Evolutionary conservation across 2,113 vertebrate species (phyloP), one percentile per base, ranked within the genome.

Genomic region (Numenius arquata): DNA sequence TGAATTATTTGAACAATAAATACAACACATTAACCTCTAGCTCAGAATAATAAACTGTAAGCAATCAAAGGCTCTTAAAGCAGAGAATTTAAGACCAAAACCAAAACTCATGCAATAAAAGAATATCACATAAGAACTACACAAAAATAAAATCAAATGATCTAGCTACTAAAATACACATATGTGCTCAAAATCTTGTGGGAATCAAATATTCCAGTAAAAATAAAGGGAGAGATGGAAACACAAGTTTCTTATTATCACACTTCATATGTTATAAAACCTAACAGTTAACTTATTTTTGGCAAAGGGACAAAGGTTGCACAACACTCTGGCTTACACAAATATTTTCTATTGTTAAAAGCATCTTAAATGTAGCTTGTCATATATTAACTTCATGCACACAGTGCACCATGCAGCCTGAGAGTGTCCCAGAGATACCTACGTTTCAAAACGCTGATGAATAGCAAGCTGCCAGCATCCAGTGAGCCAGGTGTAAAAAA

Each of bases 161-260:
- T 94, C 92, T 95, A 97, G 96, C 97, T 98, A 98, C 98, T 97
- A 97, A 98, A 98, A 97, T 98, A 98, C 95, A 98, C 97, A 92
- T 96, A 96, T 96, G 96, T 96, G 90, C 91, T 97, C 87, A 94
- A 98, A 97, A 94, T 93, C 96, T 96, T 96, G 95, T 85, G 96
- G 96, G 96, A 97, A 96, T 97, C 89, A 97, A 97, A 97, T 96
- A 98, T 96, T 98, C 98, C 98, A 98, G 97, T 97, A 98, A 98
- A 98, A 98, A 98, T 97, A 99, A 97, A 96, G 97, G 85, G 80
- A 96, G 90, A 97, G 95, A 98, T 96, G 95, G 97, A 97, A 98
- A 98, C 98, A 98, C 97, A 98, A 98, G 98, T 98, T 99, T 98
- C 97, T 98, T 97, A 98, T 99, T 99, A 99, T 99, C 98, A 98